Percentiles rank a stretch among this genome's conserved stretches.
These are phyloP conservation scores for Sminthopsis crassicaudata DNA, from an alignment of 2,113 vertebrate genomes.

Conservation along the genomic window DNA sequence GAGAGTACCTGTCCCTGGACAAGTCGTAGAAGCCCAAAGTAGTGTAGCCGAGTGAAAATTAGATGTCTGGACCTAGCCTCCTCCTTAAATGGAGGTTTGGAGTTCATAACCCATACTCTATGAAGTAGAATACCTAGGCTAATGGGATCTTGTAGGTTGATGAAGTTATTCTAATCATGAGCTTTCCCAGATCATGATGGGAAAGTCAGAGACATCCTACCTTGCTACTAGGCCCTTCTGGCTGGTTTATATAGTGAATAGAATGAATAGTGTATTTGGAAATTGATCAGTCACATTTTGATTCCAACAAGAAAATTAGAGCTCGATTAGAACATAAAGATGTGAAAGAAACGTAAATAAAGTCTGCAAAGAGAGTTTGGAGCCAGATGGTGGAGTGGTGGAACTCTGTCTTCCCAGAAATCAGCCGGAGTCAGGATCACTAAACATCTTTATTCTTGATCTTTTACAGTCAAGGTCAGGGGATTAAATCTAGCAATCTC, in stretches of 20 bases:
- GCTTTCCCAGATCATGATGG: not conserved
- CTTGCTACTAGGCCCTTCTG: not conserved
- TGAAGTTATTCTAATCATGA: not conserved
- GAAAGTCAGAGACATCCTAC: not conserved
- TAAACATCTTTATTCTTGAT: too few relatives aligned
- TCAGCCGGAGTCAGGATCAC: too few relatives aligned
- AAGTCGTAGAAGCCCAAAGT: not conserved
- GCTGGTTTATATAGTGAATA: not conserved
- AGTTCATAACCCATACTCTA: not conserved
- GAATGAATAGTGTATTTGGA: not conserved
- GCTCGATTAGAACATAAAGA: not conserved
- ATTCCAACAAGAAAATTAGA: not conserved
- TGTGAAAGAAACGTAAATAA: not conserved
- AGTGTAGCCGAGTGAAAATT: not conserved
- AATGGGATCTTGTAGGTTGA: not conserved
- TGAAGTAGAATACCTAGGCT: not conserved
- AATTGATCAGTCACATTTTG: not conserved
- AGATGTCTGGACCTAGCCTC: not conserved
- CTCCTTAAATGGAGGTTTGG: not conserved
- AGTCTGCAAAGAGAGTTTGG: not conserved
- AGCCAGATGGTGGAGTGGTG: not conserved
- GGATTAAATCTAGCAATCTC: too few relatives aligned
- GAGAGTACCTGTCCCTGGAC: not conserved
- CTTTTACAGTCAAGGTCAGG: too few relatives aligned
- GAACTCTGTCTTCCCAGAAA: too few relatives aligned